Percentiles rank a stretch among this genome's conserved stretches.
Evolutionary conservation across 2,113 vertebrate species (phyloP).

Genomic region (Barbus barbus): DNA sequence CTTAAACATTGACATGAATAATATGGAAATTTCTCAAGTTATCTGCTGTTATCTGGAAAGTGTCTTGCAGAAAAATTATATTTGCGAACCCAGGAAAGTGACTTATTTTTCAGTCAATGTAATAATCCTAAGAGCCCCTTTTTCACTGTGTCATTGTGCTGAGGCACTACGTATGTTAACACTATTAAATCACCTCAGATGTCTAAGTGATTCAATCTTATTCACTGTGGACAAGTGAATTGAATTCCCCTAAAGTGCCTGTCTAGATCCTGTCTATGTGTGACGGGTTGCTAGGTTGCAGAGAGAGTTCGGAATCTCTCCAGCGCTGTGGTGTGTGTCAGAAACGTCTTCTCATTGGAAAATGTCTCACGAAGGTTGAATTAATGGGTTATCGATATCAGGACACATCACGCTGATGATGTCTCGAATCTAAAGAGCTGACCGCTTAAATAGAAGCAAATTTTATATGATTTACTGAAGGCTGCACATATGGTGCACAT

Average conservation of each 20-base stretch:
- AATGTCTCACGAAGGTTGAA: slow-evolving; percentile 1
- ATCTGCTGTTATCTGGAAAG: slow-evolving; percentile 68
- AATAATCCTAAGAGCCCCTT: slow-evolving; percentile 67
- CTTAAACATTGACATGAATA: slow-evolving; percentile 32
- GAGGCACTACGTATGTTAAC: slow-evolving; percentile 70
- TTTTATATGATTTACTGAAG: slow-evolving; percentile 3
- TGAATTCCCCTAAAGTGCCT: slow-evolving; percentile 78
- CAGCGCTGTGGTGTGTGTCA: slow-evolving; percentile 50
- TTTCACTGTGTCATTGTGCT: slow-evolving; percentile 64
- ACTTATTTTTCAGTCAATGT: slow-evolving; percentile 71
- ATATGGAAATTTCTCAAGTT: slow-evolving; percentile 67
- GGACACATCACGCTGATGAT: not conserved
- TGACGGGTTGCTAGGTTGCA: slow-evolving; percentile 70
- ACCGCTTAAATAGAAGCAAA: not conserved
- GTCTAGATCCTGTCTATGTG: slow-evolving; percentile 75
- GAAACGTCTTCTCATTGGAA: not conserved
- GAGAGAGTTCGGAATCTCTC: slow-evolving; percentile 65
- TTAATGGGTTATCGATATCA: slow-evolving; percentile 33
- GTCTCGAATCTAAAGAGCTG: not conserved
- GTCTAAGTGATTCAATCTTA: slow-evolving; percentile 76
- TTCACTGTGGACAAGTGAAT: slow-evolving; percentile 72
- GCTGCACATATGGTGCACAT: slow-evolving; percentile 13
- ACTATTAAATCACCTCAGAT: slow-evolving; percentile 78
- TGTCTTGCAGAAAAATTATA: slow-evolving; percentile 72
- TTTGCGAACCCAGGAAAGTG: slow-evolving; percentile 64